Percentiles rank a stretch among this genome's conserved stretches.
These are phyloP conservation scores for Tetrao urogallus DNA, from an alignment of 2,113 vertebrate species.

Conservation along the genomic window DNA sequence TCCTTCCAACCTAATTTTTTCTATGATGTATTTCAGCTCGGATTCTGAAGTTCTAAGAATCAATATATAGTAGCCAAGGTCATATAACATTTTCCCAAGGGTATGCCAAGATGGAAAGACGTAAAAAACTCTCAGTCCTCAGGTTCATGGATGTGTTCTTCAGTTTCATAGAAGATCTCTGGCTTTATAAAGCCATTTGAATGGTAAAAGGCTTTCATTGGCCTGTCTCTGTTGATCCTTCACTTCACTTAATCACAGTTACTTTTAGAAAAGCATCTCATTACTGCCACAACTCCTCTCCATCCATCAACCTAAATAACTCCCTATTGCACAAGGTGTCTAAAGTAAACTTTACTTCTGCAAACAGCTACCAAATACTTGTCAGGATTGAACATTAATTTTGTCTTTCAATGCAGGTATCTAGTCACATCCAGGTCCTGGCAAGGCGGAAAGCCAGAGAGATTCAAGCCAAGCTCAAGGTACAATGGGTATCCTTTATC, in stretches of 20 bases:
- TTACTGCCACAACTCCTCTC: not conserved
- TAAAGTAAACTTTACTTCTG: not conserved
- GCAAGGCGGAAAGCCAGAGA: conserved; percentile 95
- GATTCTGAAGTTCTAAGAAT: not conserved
- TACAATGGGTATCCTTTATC: conserved; percentile 67
- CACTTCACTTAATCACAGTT: not conserved
- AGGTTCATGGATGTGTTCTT: not conserved
- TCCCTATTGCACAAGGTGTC: not conserved
- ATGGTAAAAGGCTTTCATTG: not conserved
- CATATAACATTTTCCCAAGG: not conserved
- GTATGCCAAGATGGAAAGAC: not conserved
- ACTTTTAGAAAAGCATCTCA: not conserved
- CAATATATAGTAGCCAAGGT: not conserved
- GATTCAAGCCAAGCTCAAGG: conserved; percentile 99
- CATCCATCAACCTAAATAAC: not conserved
- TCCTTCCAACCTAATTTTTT: not conserved
- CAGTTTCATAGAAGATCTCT: not conserved
- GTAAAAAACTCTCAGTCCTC: not conserved
- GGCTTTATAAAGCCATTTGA: not conserved
- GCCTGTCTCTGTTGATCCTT: not conserved
- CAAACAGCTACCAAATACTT: not conserved
- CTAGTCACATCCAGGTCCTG: conserved; percentile 97
- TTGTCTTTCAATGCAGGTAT: conserved; percentile 82
- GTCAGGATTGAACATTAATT: not conserved
- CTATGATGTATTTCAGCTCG: rapidly evolving